phyloP scores from a whole-genome alignment of 2,888 invertebrate genomes.

The Sepiola atlantica region DNA sequence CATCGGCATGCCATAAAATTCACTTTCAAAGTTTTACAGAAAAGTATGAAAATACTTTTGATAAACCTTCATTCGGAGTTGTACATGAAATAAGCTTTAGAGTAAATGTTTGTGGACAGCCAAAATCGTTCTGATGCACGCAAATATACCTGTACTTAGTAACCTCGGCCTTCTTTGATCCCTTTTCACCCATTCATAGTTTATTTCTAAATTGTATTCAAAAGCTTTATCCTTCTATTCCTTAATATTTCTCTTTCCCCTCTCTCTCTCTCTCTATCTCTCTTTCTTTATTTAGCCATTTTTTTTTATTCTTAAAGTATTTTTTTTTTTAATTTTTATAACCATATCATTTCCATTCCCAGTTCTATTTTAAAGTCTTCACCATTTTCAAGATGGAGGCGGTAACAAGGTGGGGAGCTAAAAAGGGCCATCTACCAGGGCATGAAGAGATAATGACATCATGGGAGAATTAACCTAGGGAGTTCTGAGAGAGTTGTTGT shows the following conservation, averaged over 20 bases:
- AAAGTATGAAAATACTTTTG: no score
- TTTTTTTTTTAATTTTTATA: no score
- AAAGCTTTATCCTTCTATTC: not conserved
- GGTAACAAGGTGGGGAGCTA: not conserved
- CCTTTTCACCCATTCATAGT: not conserved
- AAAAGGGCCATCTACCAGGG: not conserved
- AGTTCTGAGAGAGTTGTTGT: slow-evolving; percentile 15
- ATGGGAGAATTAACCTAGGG: not conserved
- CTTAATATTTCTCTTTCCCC: not conserved
- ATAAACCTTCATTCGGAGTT: no score
- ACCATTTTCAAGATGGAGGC: not conserved
- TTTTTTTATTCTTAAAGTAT: not conserved
- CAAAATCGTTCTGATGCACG: no score
- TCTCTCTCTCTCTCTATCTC: not conserved
- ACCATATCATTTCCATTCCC: not conserved
- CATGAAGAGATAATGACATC: not conserved
- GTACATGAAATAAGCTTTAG: no score
- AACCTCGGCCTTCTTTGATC: not conserved
- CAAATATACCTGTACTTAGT: not conserved
- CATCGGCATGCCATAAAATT: no score
- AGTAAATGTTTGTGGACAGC: no score
- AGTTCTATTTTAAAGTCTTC: not conserved
- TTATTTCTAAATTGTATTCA: not conserved
- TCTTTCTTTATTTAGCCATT: not conserved
- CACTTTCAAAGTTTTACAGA: no score